Evolutionary conservation across 2,797 vertebrate genomes (phyloP), one percentile per base, ranked within the genome.

Genomic region (Clarias pachynema): DNA sequence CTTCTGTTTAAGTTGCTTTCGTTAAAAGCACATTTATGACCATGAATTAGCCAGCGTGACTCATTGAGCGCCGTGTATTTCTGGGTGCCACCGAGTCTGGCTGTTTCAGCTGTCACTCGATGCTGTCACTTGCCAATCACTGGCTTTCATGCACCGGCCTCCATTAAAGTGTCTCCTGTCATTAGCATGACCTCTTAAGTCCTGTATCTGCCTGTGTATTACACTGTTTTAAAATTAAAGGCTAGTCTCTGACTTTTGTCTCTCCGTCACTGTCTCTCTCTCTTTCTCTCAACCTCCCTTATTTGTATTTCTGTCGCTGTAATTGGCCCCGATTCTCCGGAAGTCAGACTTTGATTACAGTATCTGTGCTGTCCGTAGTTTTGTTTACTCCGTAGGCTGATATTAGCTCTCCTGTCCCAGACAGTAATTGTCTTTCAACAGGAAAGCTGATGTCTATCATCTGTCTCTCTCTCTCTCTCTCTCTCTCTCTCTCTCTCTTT

Each of bases 111-210:
- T 90, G 89, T 90, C 89, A 87, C 83, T 85, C 83, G 59, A 66
- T 72, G 62, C 88, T 89, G 89, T 87, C 84, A 85, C 86, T 89
- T 89, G 82, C 86, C 84, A 82, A 82, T 92, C 89, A 87, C 79
- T 62, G 63, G 69, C 72, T 87, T 83, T 31, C 82, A 84, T 83
- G 65, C 82, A 86, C 85, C 88, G 85, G 37, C 89, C 92, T 93
- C 90, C 90, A 92, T 94, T 94, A 92, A 89, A 87, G 92, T 91
- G 86, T 91, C 91, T 93, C 91, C 92, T 94, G 91, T 95, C 87
- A 94, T 95, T 95, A 94, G 79, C 66, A 60, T 84, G 88, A 87
- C 79, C 85, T 88, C 74, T 86, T 88, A 86, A 93, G 91, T 65
- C 94, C 92, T 89, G 65, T 65, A 74, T 89, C 74, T 77, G 81